A percentile compares a stretch with the other conserved stretches of the same genome.
Evolutionary conservation across 2,888 invertebrate genomes (phyloP).

Genomic region (Sialis fuliginosa): DNA sequence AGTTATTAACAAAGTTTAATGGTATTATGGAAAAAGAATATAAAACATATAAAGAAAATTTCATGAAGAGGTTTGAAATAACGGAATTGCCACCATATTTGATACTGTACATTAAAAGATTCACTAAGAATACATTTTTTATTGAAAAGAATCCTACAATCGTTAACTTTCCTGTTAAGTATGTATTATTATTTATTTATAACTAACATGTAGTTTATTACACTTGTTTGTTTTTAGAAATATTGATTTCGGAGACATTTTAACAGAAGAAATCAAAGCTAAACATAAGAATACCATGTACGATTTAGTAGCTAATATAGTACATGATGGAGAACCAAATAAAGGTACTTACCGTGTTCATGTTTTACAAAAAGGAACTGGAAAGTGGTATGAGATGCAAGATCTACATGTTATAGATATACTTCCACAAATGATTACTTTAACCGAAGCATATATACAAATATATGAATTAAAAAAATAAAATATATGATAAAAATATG

Average conservation of each 20-base stretch:
- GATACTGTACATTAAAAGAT: constrained; percentile 91
- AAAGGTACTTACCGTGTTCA: constrained; percentile 93
- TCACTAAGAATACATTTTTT: constrained; percentile 98
- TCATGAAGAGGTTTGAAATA: constrained; percentile 91
- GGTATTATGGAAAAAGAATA: constrained; percentile 92
- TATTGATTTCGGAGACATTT: constrained; percentile 90
- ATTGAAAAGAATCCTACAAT: constrained; percentile 99
- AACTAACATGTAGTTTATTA: background rate
- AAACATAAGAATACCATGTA: constrained; percentile 74
- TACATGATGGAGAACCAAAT: constrained; percentile 92
- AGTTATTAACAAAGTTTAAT: constrained; percentile 89
- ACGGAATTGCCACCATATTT: constrained; percentile 84
- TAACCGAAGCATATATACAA: constrained; percentile 98
- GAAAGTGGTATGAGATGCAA: constrained; percentile 73
- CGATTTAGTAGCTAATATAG: constrained; percentile 95
- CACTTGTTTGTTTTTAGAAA: constrained; percentile 42
- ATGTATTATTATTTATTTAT: constrained; percentile 28
- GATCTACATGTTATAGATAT: constrained; percentile 97
- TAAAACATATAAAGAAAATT: constrained; percentile 98
- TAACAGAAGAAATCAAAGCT: constrained; percentile 68
- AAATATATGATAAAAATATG: background rate
- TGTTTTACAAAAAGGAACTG: constrained; percentile 73
- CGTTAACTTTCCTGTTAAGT: constrained; percentile 99
- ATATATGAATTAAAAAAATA: constrained; percentile 38
- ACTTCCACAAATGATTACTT: constrained; percentile 97